phyloP scores from a whole-genome alignment of 35 echinoderm and acorn worm genomes.

The Patiria miniata region DNA sequence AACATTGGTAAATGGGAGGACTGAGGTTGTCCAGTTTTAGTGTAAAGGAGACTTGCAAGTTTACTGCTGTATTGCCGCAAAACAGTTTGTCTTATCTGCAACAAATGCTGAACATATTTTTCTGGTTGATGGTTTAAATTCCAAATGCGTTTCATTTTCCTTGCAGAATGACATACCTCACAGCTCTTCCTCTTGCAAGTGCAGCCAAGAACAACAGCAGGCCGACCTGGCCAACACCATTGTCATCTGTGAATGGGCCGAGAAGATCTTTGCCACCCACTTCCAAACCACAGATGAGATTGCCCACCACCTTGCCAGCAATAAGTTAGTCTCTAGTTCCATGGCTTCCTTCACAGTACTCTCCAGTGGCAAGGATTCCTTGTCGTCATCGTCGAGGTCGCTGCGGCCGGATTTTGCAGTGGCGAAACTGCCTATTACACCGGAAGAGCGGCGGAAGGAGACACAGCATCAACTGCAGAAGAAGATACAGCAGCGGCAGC shows the following conservation, averaged over 20 bases:
- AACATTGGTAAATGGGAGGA: no score
- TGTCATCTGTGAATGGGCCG: constrained; percentile 81
- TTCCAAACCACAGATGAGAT: constrained; percentile 51
- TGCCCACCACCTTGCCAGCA: constrained; percentile 68
- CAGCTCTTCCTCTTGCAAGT: constrained; percentile 32
- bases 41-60: no score
- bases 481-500: constrained; percentile 73
- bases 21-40: no score
- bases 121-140: not conserved
- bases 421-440: constrained; percentile 34
- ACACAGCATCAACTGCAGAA: constrained; percentile 68
- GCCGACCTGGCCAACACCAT: constrained; percentile 33
- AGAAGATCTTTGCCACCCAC: constrained; percentile 33
- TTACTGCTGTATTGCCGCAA: no score
- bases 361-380: constrained; percentile 20
- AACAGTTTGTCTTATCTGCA: no score
- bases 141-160: not conserved
- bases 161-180: constrained; percentile 45
- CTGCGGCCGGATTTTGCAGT: not conserved
- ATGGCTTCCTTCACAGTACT: constrained; percentile 58
- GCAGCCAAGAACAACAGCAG: constrained; percentile 49
- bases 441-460: constrained; percentile 72
- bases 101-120: no score
- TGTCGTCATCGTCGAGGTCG: not conserved
- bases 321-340: constrained; percentile 56